phyloP scores from a whole-genome alignment of 2,888 invertebrate genomes.

The Agrypnus murinus region DNA sequence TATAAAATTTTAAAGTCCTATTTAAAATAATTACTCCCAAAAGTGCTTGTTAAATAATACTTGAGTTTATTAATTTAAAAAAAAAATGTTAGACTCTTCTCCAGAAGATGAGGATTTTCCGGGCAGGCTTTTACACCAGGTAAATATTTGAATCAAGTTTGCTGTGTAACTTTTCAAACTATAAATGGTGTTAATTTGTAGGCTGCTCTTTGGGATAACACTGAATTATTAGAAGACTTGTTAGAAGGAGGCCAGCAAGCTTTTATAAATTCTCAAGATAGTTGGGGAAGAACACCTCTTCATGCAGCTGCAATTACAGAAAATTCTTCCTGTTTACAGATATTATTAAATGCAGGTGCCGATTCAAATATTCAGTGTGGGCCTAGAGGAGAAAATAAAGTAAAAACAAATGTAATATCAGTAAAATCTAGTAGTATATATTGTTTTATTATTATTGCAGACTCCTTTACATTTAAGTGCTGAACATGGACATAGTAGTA shows the following conservation, averaged over 20 bases:
- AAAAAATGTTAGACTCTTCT: conserved; percentile 78
- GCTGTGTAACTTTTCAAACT: no score
- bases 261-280: conserved; percentile 81
- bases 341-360: conserved; percentile 82
- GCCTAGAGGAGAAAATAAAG: conserved; percentile 80
- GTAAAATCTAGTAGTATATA: not conserved
- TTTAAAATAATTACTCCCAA: no score
- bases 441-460: conserved; percentile 68
- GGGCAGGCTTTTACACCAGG: conserved; percentile 85
- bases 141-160: conserved; percentile 60
- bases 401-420: conserved; percentile 61
- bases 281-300: conserved; percentile 83
- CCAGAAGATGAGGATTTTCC: conserved; percentile 88
- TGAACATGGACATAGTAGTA: conserved; percentile 84
- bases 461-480: conserved; percentile 88
- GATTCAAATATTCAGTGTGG: conserved; percentile 81
- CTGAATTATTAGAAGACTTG: conserved; percentile 88
- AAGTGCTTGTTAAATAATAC: no score
- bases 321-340: conserved; percentile 82
- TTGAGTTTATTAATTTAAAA: no score
- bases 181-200: conserved; percentile 65
- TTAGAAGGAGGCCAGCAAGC: conserved; percentile 79
- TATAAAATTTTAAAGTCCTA: no score
- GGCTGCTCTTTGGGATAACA: conserved; percentile 93
- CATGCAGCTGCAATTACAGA: conserved; percentile 90